Conservation (phyloP, 2,888 invertebrate genomes). For the Lypha dubia region DNA sequence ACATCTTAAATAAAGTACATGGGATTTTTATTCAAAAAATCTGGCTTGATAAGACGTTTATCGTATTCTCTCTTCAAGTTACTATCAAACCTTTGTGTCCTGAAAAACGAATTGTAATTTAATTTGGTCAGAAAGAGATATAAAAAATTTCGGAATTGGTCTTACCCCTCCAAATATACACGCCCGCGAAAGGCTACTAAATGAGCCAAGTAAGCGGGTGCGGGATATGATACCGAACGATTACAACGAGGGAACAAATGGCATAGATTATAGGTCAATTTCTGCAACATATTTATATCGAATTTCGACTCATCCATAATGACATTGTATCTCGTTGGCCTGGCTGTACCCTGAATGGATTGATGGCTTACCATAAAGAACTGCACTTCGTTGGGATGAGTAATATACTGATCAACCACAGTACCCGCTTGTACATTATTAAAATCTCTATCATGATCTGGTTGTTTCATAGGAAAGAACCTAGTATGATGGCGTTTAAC, state of each 20-base stretch:
- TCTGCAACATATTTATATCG: conserved; percentile 89
- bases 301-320: conserved; percentile 91
- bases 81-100: conserved; percentile 60
- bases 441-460: conserved; percentile 83
- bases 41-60: conserved; percentile 84
- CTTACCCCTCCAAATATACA: conserved; percentile 81
- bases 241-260: conserved; percentile 93
- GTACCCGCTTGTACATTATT: conserved; percentile 93
- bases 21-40: conserved; percentile 85
- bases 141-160: neutral
- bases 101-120: conserved; percentile 47
- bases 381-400: conserved; percentile 93
- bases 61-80: conserved; percentile 84
- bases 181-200: conserved; percentile 90
- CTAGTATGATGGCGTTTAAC: conserved; percentile 98
- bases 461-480: conserved; percentile 81
- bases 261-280: conserved; percentile 91
- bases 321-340: conserved; percentile 93
- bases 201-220: conserved; percentile 94
- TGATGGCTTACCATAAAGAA: conserved; percentile 92
- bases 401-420: conserved; percentile 92
- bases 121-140: neutral
- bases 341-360: conserved; percentile 91
- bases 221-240: conserved; percentile 92
- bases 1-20: conserved; percentile 88